Evolutionary conservation across 1,140 invertebrate genomes (phyloP), one percentile per base, ranked within the genome.

Genomic region (Leptopilina clavipes): DNA sequence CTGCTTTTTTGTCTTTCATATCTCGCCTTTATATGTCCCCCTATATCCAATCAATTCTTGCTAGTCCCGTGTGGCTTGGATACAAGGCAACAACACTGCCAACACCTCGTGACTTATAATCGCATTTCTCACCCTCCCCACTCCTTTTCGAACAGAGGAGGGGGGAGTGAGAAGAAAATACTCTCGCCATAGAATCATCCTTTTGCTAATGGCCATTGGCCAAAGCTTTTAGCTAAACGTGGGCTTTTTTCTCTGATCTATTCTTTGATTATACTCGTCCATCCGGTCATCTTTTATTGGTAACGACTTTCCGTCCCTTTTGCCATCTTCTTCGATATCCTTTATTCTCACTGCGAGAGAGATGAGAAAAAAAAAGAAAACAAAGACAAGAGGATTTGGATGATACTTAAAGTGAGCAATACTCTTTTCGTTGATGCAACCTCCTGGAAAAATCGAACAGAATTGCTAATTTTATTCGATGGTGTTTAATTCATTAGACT

Each of bases 91-190:
- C 78, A 81, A 83, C 79, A 81, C 77, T 81, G 78, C 79, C 82
- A 86, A 87, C 89, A 89, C 88, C 88, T 87, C 85, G 86, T 89
- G 89, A 91, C 89, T 90, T 90, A 90, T 91, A 91, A 91, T 90
- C 88, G 87, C 87, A 90, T 91, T 91, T 89, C 86, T 86, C 88
- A 84, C 85, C 81, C 84, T 82, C 85, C 71, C 79, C 25, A n/a
- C n/a, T n/a, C 25, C 25, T 31, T 31, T 31, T 31, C 1, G 2
- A 31, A 31, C 2, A 31, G 71, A 77, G 72, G 76, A 78, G 81
- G n/a, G n/a, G n/a, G n/a, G n/a, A n/a, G n/a, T n/a, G n/a, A n/a
- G n/a, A n/a, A n/a, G n/a, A n/a, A n/a, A n/a, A n/a, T 79, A 75
- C 78, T 81, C 77, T 78, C 76, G 79, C 76, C 71, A 75, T 86